Evolutionary conservation across 1,140 invertebrate genomes (phyloP).

Genomic region (Lepidurus packardi): DNA sequence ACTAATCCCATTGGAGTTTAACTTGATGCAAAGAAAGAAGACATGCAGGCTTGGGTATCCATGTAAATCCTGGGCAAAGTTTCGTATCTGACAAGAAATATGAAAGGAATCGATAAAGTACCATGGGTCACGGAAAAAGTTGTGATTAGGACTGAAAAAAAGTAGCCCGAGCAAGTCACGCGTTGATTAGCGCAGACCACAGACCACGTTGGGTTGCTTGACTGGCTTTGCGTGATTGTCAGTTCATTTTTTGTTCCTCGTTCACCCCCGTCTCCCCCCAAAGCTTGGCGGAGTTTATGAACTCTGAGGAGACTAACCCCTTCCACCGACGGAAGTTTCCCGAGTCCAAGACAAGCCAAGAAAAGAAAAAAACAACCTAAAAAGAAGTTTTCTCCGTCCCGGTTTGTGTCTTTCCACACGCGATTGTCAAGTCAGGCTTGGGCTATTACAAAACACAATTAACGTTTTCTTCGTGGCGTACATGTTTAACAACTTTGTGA

Average conservation of each 20-base stretch:
- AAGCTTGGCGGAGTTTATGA: background rate
- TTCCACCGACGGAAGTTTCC: no score
- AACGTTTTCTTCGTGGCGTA: slow-evolving; percentile 1
- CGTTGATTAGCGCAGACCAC: slow-evolving; percentile 17
- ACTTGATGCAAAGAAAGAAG: no score
- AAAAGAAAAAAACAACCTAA: background rate
- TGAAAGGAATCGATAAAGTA: background rate
- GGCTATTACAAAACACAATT: slow-evolving; percentile 5
- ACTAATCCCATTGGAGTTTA: no score
- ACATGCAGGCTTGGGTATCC: no score
- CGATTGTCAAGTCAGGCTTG: slow-evolving; percentile 6
- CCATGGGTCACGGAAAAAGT: background rate
- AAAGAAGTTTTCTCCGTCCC: background rate
- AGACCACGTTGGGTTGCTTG: background rate
- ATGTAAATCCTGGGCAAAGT: no score
- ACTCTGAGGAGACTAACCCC: no score
- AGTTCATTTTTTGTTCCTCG: background rate
- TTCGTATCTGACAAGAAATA: background rate
- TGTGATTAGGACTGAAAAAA: background rate
- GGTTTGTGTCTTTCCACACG: background rate
- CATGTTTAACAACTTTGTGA: background rate
- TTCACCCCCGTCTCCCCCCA: background rate
- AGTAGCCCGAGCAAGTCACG: background rate
- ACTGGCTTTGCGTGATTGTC: slow-evolving; percentile 6
- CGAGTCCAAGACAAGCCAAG: background rate